Evolutionary conservation across 2,113 vertebrate genomes (phyloP), one percentile per base, ranked within the genome.

Genomic region (Picathartes gymnocephalus): DNA sequence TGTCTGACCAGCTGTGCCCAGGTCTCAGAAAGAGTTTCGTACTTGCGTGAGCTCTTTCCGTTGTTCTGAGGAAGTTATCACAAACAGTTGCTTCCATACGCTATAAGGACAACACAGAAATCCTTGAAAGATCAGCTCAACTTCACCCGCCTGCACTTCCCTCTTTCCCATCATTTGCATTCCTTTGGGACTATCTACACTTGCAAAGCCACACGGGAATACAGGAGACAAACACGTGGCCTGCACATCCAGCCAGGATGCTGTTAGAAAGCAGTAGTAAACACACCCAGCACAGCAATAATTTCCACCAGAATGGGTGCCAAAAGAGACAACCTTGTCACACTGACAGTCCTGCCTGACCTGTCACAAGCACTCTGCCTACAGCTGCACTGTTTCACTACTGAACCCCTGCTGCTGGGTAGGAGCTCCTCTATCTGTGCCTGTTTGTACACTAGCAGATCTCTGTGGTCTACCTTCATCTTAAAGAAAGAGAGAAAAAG

Each of bases 41-140:
- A 65, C 54, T 80, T 51, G 40, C 0, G 0, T 3, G 14, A 87
- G 70, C 17, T 66, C n/a, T 9, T 86, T 61, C 53, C 85, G 45
- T 25, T 77, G 42, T 50, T 94, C 54, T 62, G 62, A 76, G 78
- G 58, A 91, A 90, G 78, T 33, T 65, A 85, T 33, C 83, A 88
- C 18, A 39, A 62, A 51, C 71, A 78, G 54, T 54, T 58, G 21
- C 62, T 92, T 61, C 88, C 70, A 56, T 35, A 15, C 44, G 50
- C 17, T 53, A 54, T 16, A 56, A 87, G 42, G 25, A 85, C 44
- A 85, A 91, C 61, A 88, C 48, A 85, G 57, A 85, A 79, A 79
- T 64, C 65, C 51, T 81, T 54, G 56, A 92, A 80, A 74, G 37
- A 79, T 72, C 66, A 82, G 78, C 48, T 18, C 61, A 85, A 7